Percentiles rank a stretch among this genome's conserved stretches.
Conservation (phyloP, 2,888 invertebrate genomes). For the Drosophila gaucha region DNA sequence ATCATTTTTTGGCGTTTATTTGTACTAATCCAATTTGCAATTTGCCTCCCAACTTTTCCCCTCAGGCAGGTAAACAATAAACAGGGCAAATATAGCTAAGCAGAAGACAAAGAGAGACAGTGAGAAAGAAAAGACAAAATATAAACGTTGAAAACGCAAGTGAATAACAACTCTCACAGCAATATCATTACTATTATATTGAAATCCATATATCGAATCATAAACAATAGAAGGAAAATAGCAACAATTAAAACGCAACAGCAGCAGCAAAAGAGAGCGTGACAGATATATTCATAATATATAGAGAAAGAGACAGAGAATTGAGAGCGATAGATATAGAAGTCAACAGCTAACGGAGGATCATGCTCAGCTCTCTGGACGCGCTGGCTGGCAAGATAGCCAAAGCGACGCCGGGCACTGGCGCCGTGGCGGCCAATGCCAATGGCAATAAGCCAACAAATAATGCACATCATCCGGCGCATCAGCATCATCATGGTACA, state of each 20-base stretch:
- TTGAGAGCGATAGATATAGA: neutral
- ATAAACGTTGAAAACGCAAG: constrained; percentile 2
- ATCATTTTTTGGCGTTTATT: constrained; percentile 47
- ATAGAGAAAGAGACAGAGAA: neutral
- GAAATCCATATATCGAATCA: neutral
- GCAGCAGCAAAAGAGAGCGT: neutral
- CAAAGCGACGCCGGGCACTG: constrained; percentile 87
- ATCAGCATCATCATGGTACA: constrained; percentile 61
- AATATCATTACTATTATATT: neutral
- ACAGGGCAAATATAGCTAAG: constrained; percentile 28
- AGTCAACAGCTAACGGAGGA: neutral
- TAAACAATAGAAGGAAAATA: neutral
- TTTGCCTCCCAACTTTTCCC: constrained; percentile 78
- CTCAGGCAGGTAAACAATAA: constrained; percentile 77
- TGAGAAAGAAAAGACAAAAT: constrained; percentile 15
- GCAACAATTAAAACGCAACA: neutral
- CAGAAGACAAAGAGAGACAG: constrained; percentile 21
- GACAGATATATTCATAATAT: neutral
- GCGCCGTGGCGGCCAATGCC: constrained; percentile 74
- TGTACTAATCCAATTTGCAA: constrained; percentile 79
- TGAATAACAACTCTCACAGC: constrained; percentile 10
- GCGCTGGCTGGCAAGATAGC: constrained; percentile 95
- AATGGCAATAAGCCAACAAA: constrained; percentile 68
- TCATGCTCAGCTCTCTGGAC: constrained; percentile 94
- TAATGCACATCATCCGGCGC: constrained; percentile 57